These are phyloP conservation scores for Drosophila macrospina DNA, from an alignment of 2,888 invertebrate genomes.

Conservation along the genomic window DNA sequence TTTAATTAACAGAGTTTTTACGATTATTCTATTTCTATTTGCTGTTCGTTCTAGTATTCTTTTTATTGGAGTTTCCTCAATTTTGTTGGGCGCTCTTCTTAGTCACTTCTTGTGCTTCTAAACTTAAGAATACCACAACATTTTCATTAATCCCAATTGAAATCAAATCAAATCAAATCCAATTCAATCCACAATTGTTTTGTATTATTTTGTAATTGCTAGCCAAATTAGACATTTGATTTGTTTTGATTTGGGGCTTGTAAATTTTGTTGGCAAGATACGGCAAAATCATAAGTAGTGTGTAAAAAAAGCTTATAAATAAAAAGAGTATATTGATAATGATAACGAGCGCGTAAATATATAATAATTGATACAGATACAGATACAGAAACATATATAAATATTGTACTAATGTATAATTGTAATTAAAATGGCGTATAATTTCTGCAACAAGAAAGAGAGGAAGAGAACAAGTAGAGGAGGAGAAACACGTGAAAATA, in stretches of 20 bases:
- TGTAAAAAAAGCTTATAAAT: slow-evolving; percentile 51
- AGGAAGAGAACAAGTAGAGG: slow-evolving; percentile 44
- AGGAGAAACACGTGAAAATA: slow-evolving; percentile 52
- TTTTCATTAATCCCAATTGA: not conserved
- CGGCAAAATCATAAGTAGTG: slow-evolving; percentile 35
- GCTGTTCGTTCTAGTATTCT: slow-evolving; percentile 51
- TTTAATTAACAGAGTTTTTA: slow-evolving; percentile 37
- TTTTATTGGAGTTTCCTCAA: slow-evolving; percentile 29
- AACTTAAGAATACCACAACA: slow-evolving; percentile 40
- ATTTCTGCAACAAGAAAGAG: slow-evolving; percentile 41
- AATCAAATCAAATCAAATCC: slow-evolving; percentile 5
- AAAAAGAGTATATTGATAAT: slow-evolving; percentile 43
- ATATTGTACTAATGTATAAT: slow-evolving; percentile 71
- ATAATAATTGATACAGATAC: slow-evolving; percentile 47
- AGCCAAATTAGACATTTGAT: slow-evolving; percentile 9
- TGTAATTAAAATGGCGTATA: slow-evolving; percentile 55
- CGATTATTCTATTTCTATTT: slow-evolving; percentile 38
- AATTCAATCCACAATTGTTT: slow-evolving; percentile 2
- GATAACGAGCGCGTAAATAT: slow-evolving; percentile 46
- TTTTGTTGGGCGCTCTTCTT: slow-evolving; percentile 64
- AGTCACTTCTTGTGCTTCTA: slow-evolving; percentile 70
- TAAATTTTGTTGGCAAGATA: slow-evolving; percentile 35
- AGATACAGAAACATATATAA: slow-evolving; percentile 50
- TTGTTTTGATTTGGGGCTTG: slow-evolving; percentile 11
- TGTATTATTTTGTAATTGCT: slow-evolving; percentile 5